A percentile compares a stretch with the other conserved stretches of the same genome.
phyloP scores from a whole-genome alignment of 1,140 invertebrate genomes.

The Drosophila ercepeae region DNA sequence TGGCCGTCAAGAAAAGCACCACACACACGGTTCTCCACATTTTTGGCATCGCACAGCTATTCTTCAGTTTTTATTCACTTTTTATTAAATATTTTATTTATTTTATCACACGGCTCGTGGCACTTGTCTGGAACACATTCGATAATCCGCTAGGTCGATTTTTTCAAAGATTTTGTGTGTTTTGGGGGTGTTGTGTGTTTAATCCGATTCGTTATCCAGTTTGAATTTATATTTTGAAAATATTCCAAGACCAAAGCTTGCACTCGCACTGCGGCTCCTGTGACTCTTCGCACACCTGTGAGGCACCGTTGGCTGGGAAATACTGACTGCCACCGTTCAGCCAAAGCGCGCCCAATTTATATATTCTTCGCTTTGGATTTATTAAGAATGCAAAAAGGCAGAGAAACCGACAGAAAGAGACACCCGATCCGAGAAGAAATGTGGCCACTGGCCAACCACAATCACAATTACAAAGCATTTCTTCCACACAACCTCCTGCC shows the following conservation, averaged over 20 bases:
- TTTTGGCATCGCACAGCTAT: slow-evolving; percentile 29
- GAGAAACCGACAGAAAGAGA: slow-evolving; percentile 59
- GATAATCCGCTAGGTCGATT: slow-evolving; percentile 13
- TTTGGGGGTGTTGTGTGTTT: slow-evolving; percentile 21
- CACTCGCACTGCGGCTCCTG: slow-evolving; percentile 69
- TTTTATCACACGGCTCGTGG: slow-evolving; percentile 37
- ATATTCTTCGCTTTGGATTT: slow-evolving; percentile 84
- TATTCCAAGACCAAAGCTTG: slow-evolving; percentile 74
- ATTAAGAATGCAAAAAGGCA: slow-evolving; percentile 84
- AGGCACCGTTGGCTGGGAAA: slow-evolving; percentile 83
- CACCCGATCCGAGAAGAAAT: slow-evolving; percentile 26
- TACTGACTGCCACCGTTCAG: slow-evolving; percentile 80
- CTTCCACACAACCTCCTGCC: slow-evolving; percentile 14
- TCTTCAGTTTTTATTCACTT: slow-evolving; percentile 37
- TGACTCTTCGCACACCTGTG: slow-evolving; percentile 65
- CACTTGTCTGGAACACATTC: slow-evolving; percentile 19
- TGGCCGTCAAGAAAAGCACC: slow-evolving; percentile 51
- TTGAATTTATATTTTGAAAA: not conserved
- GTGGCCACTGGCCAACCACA: slow-evolving; percentile 24
- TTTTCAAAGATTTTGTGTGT: not conserved
- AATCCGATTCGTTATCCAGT: slow-evolving; percentile 69
- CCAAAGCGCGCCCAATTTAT: slow-evolving; percentile 80
- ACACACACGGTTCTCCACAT: slow-evolving; percentile 59
- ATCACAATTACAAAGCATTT: slow-evolving; percentile 40
- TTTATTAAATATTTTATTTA: slow-evolving; percentile 7